These are phyloP conservation scores for Melanerpes aurifrons DNA, from an alignment of 2,113 vertebrate genomes.

Conservation along the genomic window DNA sequence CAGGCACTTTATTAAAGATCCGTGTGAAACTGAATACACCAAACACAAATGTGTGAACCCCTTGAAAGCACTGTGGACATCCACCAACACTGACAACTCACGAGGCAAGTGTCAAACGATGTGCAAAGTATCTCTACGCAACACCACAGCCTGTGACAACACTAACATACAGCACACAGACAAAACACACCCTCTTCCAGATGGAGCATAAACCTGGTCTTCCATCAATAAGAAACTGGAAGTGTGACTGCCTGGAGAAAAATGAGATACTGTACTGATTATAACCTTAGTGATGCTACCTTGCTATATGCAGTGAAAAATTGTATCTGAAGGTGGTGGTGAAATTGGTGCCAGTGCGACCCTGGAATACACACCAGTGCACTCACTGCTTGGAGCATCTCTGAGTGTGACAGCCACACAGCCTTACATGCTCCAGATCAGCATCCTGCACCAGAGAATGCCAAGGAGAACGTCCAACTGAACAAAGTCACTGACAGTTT, in stretches of 20 bases:
- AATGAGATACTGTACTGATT: not conserved
- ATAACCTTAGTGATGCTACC: accelerated
- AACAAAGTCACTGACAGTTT: not conserved
- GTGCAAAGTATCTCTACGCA: not conserved
- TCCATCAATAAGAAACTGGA: not conserved
- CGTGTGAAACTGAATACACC: not conserved
- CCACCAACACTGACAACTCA: conserved; percentile 23
- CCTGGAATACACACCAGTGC: not conserved
- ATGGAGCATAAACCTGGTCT: not conserved
- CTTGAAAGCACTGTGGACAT: conserved; percentile 10
- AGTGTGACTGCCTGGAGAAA: not conserved
- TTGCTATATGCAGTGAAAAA: not conserved
- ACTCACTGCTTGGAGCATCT: not conserved
- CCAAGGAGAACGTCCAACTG: not conserved
- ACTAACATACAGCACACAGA: not conserved
- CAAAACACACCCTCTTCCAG: not conserved
- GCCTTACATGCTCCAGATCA: not conserved
- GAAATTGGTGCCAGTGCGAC: not conserved
- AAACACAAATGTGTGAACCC: not conserved
- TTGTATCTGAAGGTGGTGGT: not conserved
- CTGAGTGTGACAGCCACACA: accelerated
- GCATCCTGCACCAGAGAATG: not conserved
- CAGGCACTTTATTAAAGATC: not conserved
- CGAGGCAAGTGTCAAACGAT: conserved; percentile 3
- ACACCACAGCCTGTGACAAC: not conserved